Conservation (phyloP, 2,888 invertebrate species). For the Eulithis prunata region DNA sequence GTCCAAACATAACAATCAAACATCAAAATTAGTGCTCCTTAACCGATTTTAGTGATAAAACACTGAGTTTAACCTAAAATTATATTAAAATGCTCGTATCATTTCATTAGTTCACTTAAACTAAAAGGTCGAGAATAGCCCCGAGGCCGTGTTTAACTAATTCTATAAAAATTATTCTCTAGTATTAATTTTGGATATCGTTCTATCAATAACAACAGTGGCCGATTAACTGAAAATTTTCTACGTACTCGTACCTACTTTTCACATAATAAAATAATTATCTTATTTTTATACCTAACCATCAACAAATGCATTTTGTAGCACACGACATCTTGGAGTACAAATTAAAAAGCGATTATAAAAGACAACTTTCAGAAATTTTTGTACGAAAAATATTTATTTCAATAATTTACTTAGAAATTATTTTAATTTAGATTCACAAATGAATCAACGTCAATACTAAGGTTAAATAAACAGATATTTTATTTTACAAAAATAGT, state of each 20-base stretch:
- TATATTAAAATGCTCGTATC: constrained; percentile 33
- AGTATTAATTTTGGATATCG: background rate
- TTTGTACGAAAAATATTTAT: constrained; percentile 9
- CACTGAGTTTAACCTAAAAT: constrained; percentile 41
- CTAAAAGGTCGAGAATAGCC: constrained; percentile 19
- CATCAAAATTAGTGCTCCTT: constrained; percentile 40
- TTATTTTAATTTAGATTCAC: constrained; percentile 12
- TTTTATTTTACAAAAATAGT: constrained; percentile 13
- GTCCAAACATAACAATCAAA: constrained; percentile 42
- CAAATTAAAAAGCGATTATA: background rate
- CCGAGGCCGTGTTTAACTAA: constrained; percentile 1
- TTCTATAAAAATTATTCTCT: constrained; percentile 9
- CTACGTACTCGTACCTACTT: background rate
- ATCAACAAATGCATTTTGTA: constrained; percentile 14
- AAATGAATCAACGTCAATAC: constrained; percentile 11
- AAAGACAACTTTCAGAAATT: background rate
- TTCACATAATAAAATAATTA: background rate
- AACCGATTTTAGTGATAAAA: constrained; percentile 26
- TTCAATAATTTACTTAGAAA: constrained; percentile 1
- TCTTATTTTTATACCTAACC: constrained; percentile 9
- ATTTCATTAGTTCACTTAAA: constrained; percentile 29
- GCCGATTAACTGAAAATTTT: background rate
- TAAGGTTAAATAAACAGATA: background rate
- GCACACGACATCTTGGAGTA: constrained; percentile 3
- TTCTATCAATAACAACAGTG: background rate